Evolutionary conservation across 2,113 vertebrate species (phyloP), one percentile per base, ranked within the genome.

Genomic region (Toxotes jaculatrix): DNA sequence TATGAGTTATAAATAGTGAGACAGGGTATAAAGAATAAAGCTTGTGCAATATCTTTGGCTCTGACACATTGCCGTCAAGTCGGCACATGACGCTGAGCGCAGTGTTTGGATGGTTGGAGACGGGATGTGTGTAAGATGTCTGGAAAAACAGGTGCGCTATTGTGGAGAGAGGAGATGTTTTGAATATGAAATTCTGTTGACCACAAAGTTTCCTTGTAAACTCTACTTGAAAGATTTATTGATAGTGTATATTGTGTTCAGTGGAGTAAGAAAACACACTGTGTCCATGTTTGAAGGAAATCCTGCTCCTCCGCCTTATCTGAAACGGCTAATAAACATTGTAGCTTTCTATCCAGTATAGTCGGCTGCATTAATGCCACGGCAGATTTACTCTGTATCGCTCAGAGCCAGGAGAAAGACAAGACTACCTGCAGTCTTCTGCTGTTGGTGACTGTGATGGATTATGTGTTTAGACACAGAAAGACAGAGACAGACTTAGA

Each of bases 391-490:
- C 74, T 77, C 61, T 23, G 14, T 74, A 71, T 84, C 79, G 70
- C 68, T 84, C 34, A 11, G 74, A 84, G 43, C 43, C 53, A 49
- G 45, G 55, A 76, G 74, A 56, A 34, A 75, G 69, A 86, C 71
- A 70, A 80, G 77, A 74, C 81, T 69, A 82, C 80, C 89, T 80
- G 87, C 74, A 84, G 78, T 67, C 75, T 49, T 69, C 45, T 69
- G 51, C 69, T 76, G 62, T 81, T 68, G 87, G 86, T 75, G 86
- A 90, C 82, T 66, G 72, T 89, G 87, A 92, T 89, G 81, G 82
- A 90, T 92, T 72, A 77, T 86, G 77, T 87, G 82, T 87, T 79
- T 72, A 71, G 55, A 71, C 65, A 75, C 42, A 81, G 57, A 70
- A 68, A 74, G 73, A 83, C 53, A 53, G 55, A 88, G 40, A 68